Evolutionary conservation across 2,888 invertebrate genomes (phyloP).

Genomic region (Ligdia adustata): DNA sequence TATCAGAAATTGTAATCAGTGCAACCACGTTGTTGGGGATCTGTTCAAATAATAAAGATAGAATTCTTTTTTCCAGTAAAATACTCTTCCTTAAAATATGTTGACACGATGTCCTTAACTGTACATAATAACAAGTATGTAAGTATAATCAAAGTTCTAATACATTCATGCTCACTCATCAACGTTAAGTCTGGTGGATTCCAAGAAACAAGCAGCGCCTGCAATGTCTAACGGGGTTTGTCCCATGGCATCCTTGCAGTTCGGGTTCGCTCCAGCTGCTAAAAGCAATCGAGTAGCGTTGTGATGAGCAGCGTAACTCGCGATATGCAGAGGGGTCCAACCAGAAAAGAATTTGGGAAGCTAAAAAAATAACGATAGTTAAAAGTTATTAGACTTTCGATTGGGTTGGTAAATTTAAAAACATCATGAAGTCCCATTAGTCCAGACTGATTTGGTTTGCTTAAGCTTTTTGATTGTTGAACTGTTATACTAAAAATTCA

Average conservation of each 20-base stretch:
- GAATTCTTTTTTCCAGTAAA: no score
- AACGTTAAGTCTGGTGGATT: not conserved
- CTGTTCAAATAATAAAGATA: no score
- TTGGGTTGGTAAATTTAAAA: not conserved
- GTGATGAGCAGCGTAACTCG: conserved; percentile 69
- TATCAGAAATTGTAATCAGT: no score
- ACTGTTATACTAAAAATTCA: not conserved
- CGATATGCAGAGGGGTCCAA: conserved; percentile 83
- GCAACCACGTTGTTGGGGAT: no score
- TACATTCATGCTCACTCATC: conserved; percentile 8
- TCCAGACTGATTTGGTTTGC: no score
- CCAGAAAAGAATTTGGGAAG: conserved; percentile 55
- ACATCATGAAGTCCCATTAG: no score
- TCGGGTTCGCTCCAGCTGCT: conserved; percentile 36
- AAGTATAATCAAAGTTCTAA: not conserved
- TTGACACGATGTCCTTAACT: no score
- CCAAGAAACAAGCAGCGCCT: conserved; percentile 22
- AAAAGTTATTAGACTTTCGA: not conserved
- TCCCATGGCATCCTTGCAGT: conserved; percentile 27
- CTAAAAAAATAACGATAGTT: not conserved
- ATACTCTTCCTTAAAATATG: no score
- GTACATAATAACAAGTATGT: not conserved
- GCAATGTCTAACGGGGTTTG: conserved; percentile 37
- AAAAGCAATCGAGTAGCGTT: conserved; percentile 35
- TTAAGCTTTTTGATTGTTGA: no score